Evolutionary conservation across 1,140 invertebrate species (phyloP), one percentile per base, ranked within the genome.

Genomic region (Bilobella aurantiaca): DNA sequence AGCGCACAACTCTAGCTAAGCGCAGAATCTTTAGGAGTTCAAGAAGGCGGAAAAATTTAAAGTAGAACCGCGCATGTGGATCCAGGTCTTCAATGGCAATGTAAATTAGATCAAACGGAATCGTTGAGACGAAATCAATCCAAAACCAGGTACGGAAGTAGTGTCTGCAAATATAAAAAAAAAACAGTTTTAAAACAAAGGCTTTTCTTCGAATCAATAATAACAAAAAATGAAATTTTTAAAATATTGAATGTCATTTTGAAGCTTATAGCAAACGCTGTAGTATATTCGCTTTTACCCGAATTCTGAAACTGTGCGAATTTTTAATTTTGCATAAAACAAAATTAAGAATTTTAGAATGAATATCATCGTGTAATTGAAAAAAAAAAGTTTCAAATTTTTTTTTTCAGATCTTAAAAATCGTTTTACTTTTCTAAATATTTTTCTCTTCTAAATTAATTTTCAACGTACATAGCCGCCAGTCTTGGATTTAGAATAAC

Each of bases 11-110:
- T 34, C 65, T 42, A 28, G 32, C 59, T 1, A 67, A 21, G 2
- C 65, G 65, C 31, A 67, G 58, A 27, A 67, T 61, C 25, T 62
- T 63, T 1, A 67, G 30, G 1, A 62, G 16, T 21, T 67, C 65
- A 2, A 67, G 30, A 5, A 67, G 46, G 5, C 65, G 42, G n/a
- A 67, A 14, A 27, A 28, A 62, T 56, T 61, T 67, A 27, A 67
- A 56, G 27, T 63, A 63, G 8, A 63, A 27, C 2, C 49, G 61
- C 8, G n/a, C 27, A 2, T 63, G 21, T 18, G 42, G 8, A 2
- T 63, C 5, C 16, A 63, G 3, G 21, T 47, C 21, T 18, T 49
- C 30, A 3, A 62, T 34, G 18, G 3, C 32, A 42, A 37, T 16
- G 30, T 57, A 67, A 34, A 62, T 58, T 3, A 49, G 18, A 27